Conservation (phyloP, 1,140 invertebrate species). For the Gryon sp. region DNA sequence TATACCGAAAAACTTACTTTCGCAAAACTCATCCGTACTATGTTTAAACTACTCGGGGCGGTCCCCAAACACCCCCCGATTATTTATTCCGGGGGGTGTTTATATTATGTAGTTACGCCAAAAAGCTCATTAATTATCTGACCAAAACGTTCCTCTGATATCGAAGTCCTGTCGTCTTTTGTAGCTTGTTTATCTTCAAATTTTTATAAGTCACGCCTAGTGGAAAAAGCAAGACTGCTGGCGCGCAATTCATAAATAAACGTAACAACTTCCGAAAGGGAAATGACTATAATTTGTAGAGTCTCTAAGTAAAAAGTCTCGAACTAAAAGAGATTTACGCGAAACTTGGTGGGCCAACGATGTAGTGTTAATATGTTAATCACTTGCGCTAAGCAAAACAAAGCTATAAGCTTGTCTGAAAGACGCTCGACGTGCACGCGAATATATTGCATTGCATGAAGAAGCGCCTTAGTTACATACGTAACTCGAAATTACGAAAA, state of each 20-base stretch:
- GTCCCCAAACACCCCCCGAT: too few species aligned
- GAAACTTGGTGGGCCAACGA: constrained; percentile 45
- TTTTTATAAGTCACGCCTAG: constrained; percentile 13
- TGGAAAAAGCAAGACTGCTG: constrained; percentile 13
- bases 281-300: constrained; percentile 54
- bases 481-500: constrained; percentile 57
- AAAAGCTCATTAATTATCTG: not conserved
- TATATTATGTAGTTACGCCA: not conserved
- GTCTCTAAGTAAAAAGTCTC: constrained; percentile 48
- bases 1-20: too few species aligned
- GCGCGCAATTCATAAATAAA: constrained; percentile 52
- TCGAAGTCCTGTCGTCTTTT: constrained; percentile 1
- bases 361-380: constrained; percentile 65
- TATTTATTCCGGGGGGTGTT: too few species aligned
- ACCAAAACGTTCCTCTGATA: constrained; percentile 9
- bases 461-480: constrained; percentile 36
- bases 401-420: constrained; percentile 61
- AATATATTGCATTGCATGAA: constrained; percentile 53
- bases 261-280: constrained; percentile 54
- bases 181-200: constrained; percentile 25
- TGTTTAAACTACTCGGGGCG: too few species aligned
- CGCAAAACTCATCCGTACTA: too few species aligned
- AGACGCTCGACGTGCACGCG: constrained; percentile 62
- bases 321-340: constrained; percentile 49
- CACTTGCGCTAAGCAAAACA: constrained; percentile 60